Evolutionary conservation across 2,797 vertebrate genomes (phyloP), one percentile per base, ranked within the genome.

Genomic region (Melanotaenia parkinsoni): DNA sequence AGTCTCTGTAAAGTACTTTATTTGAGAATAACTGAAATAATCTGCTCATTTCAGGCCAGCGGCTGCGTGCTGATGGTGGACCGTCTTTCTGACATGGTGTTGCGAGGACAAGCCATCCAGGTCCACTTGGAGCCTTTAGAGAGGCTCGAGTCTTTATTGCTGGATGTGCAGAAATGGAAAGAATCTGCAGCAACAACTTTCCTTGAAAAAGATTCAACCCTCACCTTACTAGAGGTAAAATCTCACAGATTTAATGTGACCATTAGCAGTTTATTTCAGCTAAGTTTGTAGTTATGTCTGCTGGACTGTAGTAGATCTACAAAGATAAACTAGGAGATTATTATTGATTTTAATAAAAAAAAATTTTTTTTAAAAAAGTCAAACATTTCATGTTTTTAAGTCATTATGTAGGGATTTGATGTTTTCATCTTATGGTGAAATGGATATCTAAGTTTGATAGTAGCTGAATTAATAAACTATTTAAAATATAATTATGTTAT

Each of bases 91-190:
- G 97, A 99, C 74, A 93, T 97, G 45, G 95, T 98, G 45, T 87
- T 95, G 0, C 93, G 95, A 63, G 98, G 97, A 22, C 95, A 96
- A 2, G 93, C 94, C 64, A 94, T 99, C 81, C 97, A 97, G 0
- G 97, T 99, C 67, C 95, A 96, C 53, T 94, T 99, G 86, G 96
- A 96, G 53, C 92, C 96, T 51, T 84, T 99, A 75, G 95, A 96
- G 1, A 89, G 94, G 58, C 92, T 99, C 84, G 97, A 99, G 88
- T 87, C 91, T 12, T 80, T 98, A 67, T 93, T 98, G 76, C 85
- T 92, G 0, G 96, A 98, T 62, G 96, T 97, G 63, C 95, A 97
- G 62, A 91, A 93, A 0, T 99, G 98, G 98, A 98, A 96, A 88
- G 95, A 98, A 58, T 95, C 95, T 62, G 96, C 96, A 75, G 94